phyloP scores from a whole-genome alignment of 23 tunicate genomes.

The Botrylloides violaceus region DNA sequence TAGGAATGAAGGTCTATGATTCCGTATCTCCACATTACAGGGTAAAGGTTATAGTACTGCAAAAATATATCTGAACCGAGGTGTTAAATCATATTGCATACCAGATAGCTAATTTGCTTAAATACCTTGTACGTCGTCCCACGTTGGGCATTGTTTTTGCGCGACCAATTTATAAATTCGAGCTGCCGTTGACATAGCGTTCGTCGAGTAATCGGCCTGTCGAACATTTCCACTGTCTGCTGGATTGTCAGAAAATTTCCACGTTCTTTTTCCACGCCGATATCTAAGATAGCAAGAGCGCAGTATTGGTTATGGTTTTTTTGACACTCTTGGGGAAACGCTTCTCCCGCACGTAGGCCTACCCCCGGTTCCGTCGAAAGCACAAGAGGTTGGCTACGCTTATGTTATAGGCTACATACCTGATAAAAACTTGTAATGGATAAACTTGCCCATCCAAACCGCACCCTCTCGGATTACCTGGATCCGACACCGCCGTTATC shows the following conservation, averaged over 20 bases:
- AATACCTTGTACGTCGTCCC: slow-evolving; percentile 28
- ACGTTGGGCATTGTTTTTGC: slow-evolving; percentile 18
- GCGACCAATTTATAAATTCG: slow-evolving; percentile 18
- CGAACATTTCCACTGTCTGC: neutral
- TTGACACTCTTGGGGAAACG: too few species aligned
- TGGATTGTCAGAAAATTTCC: neutral
- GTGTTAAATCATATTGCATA: neutral
- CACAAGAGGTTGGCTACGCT: too few species aligned
- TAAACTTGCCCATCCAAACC: slow-evolving; percentile 46
- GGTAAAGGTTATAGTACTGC: slow-evolving; percentile 41
- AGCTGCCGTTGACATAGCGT: slow-evolving; percentile 4
- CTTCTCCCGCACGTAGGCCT: too few species aligned
- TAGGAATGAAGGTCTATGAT: slow-evolving; percentile 50
- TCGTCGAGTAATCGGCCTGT: neutral
- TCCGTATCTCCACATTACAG: slow-evolving; percentile 49
- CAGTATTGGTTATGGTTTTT: too few species aligned
- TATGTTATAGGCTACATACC: too few species aligned
- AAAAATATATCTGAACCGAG: slow-evolving; percentile 33
- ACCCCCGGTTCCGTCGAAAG: too few species aligned
- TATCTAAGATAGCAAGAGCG: too few species aligned
- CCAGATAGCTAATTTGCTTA: neutral
- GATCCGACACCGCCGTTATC: slow-evolving; percentile 21
- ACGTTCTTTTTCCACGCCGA: neutral
- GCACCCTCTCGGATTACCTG: slow-evolving; percentile 41
- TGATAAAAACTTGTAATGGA: slow-evolving; percentile 6